These are phyloP conservation scores for Polypedilum pembai DNA, from an alignment of 1,140 invertebrate species.

Conservation along the genomic window DNA sequence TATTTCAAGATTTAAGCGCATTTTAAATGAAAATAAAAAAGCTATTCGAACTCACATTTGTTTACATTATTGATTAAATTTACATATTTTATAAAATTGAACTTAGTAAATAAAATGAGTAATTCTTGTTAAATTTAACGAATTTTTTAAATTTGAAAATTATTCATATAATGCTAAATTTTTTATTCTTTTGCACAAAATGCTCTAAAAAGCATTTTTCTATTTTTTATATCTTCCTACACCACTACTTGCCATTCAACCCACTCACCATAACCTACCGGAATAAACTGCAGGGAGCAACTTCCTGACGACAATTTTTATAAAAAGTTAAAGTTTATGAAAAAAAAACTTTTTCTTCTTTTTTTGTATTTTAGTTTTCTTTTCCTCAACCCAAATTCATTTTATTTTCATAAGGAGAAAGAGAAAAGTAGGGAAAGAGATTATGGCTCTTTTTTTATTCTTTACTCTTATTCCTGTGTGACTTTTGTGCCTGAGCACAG, in stretches of 20 bases:
- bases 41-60: no score
- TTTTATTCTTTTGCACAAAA: not conserved
- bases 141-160: not conserved
- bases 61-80: no score
- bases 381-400: no score
- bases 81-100: no score
- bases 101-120: no score
- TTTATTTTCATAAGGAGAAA: not conserved
- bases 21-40: no score
- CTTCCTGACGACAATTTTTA: constrained; percentile 24
- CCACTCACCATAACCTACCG: not conserved
- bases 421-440: not conserved
- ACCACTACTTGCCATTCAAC: no score
- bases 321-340: constrained; percentile 15
- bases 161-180: no score
- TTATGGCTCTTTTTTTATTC: not conserved
- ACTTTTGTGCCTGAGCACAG: not conserved
- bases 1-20: no score
- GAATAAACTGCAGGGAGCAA: constrained; percentile 6
- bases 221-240: not conserved
- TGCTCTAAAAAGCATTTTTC: not conserved
- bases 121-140: no score
- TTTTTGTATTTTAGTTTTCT: not conserved
- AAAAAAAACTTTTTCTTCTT: constrained; percentile 1
- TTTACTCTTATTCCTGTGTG: not conserved